These are phyloP conservation scores for Rhinophrynus dorsalis DNA, from an alignment of 2,797 vertebrate genomes.

Conservation along the genomic window DNA sequence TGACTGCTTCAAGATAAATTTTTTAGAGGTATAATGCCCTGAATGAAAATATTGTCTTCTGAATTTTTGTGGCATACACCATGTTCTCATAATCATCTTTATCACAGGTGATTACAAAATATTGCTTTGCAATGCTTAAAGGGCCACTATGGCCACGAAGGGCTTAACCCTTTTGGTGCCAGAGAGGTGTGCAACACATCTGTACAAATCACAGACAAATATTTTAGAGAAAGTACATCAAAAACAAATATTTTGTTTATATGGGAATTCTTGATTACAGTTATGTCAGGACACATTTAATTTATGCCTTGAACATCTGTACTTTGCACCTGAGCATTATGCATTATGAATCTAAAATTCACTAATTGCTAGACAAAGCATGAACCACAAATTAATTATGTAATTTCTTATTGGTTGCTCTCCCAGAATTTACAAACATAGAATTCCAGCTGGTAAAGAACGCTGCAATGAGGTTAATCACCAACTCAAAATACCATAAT, in stretches of 20 bases:
- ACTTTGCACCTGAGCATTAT: conserved; percentile 42
- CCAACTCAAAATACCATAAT: not conserved
- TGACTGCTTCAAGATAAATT: too few species aligned
- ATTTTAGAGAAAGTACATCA: too few species aligned
- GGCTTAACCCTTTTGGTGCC: too few species aligned
- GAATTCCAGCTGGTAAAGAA: conserved; percentile 9
- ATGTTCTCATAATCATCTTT: too few species aligned
- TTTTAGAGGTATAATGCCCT: too few species aligned
- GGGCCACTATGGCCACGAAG: too few species aligned
- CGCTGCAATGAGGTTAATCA: conserved; percentile 21
- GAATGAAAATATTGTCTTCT: too few species aligned
- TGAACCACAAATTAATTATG: conserved; percentile 40
- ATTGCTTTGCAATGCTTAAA: too few species aligned
- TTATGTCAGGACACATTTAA: conserved; percentile 9
- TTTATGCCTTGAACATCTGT: conserved; percentile 24
- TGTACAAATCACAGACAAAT: too few species aligned
- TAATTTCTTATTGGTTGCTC: conserved; percentile 35
- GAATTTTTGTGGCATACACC: too few species aligned
- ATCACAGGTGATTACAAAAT: not conserved
- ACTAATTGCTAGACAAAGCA: conserved; percentile 28
- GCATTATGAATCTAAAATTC: conserved; percentile 28
- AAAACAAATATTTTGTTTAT: too few species aligned
- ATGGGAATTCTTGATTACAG: conserved; percentile 1
- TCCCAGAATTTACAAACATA: conserved; percentile 13
- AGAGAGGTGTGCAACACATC: too few species aligned